phyloP scores from a whole-genome alignment of 2,888 invertebrate species.

The Anarsia innoxiella region DNA sequence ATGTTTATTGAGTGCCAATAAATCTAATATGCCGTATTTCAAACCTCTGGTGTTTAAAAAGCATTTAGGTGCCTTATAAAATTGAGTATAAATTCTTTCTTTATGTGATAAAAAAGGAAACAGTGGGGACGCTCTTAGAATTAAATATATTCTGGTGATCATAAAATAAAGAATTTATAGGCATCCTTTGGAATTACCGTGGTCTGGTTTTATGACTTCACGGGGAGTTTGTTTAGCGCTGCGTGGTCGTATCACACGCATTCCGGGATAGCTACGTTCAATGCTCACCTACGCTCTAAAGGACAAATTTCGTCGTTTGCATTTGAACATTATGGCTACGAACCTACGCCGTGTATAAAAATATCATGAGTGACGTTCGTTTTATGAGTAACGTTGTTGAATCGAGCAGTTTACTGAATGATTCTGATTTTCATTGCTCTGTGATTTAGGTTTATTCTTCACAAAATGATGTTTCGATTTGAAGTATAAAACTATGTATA shows the following conservation, averaged over 20 bases:
- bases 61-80: conserved; percentile 53
- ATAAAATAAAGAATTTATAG: conserved; percentile 75
- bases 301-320: conserved; percentile 43
- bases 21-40: conserved; percentile 26
- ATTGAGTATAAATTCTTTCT: conserved; percentile 59
- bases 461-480: too few species aligned
- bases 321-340: conserved; percentile 19
- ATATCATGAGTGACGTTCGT: too few species aligned
- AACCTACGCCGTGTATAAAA: conserved; percentile 7
- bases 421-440: too few species aligned
- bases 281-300: conserved; percentile 14
- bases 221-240: conserved; percentile 66
- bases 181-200: conserved; percentile 70
- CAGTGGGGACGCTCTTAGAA: conserved; percentile 61
- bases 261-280: conserved; percentile 42
- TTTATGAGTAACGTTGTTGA: too few species aligned
- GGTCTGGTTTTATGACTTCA: conserved; percentile 69
- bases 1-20: conserved; percentile 18
- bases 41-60: conserved; percentile 39
- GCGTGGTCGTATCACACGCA: conserved; percentile 57
- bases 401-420: too few species aligned
- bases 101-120: conserved; percentile 66
- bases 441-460: too few species aligned
- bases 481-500: too few species aligned
- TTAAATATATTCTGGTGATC: conserved; percentile 69